A percentile compares a stretch with the other conserved stretches of the same genome.
Conservation (phyloP, 2,888 invertebrate species). For the Lissonota sp. region DNA sequence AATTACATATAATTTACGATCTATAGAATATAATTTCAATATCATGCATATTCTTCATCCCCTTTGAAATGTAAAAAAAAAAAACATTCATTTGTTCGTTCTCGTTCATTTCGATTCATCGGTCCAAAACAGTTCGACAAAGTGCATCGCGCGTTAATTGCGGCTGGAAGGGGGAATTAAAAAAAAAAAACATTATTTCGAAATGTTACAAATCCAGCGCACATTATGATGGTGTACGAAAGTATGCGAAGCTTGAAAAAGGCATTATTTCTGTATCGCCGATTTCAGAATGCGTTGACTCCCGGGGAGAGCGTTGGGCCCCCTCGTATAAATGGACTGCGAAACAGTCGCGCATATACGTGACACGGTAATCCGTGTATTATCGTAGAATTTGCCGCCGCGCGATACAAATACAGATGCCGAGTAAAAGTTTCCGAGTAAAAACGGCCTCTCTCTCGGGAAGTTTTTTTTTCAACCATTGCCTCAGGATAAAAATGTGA, state of each 20-base stretch:
- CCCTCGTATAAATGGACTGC: neutral
- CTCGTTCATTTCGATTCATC: neutral
- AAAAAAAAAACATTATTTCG: neutral
- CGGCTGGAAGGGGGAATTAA: neutral
- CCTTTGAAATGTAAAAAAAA: neutral
- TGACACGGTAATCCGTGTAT: conserved; percentile 19
- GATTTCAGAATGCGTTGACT: conserved; percentile 22
- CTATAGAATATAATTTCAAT: neutral
- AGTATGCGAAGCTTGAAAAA: conserved; percentile 9
- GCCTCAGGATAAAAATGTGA: conserved; percentile 30
- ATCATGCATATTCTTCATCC: neutral
- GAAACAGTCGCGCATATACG: conserved; percentile 1
- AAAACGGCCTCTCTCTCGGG: neutral
- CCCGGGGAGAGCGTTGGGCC: neutral
- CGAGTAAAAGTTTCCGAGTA: neutral
- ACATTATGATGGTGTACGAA: conserved; percentile 13
- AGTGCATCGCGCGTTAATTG: neutral
- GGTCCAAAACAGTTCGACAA: too few relatives aligned
- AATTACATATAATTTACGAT: neutral
- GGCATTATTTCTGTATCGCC: conserved; percentile 25
- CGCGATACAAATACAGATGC: neutral
- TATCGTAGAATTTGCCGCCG: neutral
- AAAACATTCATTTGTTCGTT: neutral
- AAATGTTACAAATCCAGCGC: neutral
- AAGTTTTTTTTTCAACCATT: conserved; percentile 1